Percentiles rank a stretch among this genome's conserved stretches.
Conservation (phyloP, 2,797 vertebrate species). For the Sebastes oblongus region DNA sequence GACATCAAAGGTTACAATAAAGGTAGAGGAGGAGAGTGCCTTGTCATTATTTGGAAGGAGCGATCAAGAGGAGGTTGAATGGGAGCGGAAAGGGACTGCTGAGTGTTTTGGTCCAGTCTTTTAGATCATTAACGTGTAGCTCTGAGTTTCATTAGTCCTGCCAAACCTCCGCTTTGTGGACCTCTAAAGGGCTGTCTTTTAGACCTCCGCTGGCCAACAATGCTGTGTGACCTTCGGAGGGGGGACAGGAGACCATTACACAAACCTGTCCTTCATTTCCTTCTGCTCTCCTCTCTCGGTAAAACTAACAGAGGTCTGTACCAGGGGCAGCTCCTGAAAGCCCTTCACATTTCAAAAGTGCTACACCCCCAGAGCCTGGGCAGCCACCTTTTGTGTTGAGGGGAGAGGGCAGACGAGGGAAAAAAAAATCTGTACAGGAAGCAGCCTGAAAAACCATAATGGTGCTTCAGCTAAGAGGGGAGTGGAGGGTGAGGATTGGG, state of each 20-base stretch:
- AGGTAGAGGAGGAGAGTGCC: constrained; percentile 65
- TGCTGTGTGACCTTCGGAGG: constrained; percentile 80
- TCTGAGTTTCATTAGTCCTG: constrained; percentile 88
- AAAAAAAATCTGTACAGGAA: constrained; percentile 87
- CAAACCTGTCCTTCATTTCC: constrained; percentile 80
- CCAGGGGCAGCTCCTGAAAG: constrained; percentile 73
- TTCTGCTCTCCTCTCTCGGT: constrained; percentile 58
- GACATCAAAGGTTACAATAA: constrained; percentile 71
- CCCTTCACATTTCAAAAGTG: constrained; percentile 80
- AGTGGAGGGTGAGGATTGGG: constrained; percentile 49
- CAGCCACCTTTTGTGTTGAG: constrained; percentile 85
- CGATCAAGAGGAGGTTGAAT: constrained; percentile 66
- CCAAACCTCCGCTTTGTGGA: constrained; percentile 88
- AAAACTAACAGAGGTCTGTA: constrained; percentile 71
- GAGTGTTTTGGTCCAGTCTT: constrained; percentile 79
- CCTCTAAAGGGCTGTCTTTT: constrained; percentile 83
- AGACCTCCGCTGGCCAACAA: constrained; percentile 85
- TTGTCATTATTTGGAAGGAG: constrained; percentile 70
- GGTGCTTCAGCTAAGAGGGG: constrained; percentile 81
- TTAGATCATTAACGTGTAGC: constrained; percentile 94
- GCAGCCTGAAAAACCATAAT: constrained; percentile 89
- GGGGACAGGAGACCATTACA: constrained; percentile 73
- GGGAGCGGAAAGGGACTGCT: constrained; percentile 64
- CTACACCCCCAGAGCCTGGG: constrained; percentile 79
- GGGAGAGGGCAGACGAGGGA: constrained; percentile 76